Evolutionary conservation across 2,888 invertebrate species (phyloP).

Genomic region (Zeuzera pyrina): DNA sequence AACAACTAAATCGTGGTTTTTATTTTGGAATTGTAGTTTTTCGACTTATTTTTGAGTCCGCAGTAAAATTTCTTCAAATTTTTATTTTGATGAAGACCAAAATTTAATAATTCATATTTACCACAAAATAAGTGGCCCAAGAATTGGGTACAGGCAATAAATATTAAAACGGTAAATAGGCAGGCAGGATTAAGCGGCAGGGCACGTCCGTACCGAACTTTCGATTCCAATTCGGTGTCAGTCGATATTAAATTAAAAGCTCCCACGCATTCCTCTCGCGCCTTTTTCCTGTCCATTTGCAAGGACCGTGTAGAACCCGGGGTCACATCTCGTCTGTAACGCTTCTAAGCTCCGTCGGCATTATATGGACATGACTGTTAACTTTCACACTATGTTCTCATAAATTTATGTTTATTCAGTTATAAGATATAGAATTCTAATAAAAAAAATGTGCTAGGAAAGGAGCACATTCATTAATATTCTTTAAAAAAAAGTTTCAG

Average conservation of each 20-base stretch:
- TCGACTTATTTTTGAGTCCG: too few species aligned
- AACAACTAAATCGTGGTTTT: too few species aligned
- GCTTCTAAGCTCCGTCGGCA: conserved; percentile 26
- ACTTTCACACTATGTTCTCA: neutral
- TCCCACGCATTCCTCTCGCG: conserved; percentile 69
- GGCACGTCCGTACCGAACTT: conserved; percentile 62
- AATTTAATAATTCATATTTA: too few species aligned
- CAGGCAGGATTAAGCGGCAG: conserved; percentile 48
- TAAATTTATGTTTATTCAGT: too few species aligned
- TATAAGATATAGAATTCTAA: too few species aligned
- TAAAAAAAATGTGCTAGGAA: too few species aligned
- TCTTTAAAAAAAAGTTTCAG: too few species aligned
- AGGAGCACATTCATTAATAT: too few species aligned
- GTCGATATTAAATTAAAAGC: conserved; percentile 72
- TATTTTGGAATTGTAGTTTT: too few species aligned
- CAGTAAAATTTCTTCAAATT: too few species aligned
- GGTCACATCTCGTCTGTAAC: conserved; percentile 60
- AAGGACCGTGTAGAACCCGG: conserved; percentile 65
- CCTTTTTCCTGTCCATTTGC: conserved; percentile 74
- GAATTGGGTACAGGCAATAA: conserved; percentile 31
- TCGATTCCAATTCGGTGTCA: conserved; percentile 71
- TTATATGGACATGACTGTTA: conserved; percentile 33
- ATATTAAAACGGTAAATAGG: conserved; percentile 46
- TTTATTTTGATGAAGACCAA: too few species aligned
- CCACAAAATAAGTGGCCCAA: conserved; percentile 31